Percentiles rank a stretch among this genome's conserved stretches.
phyloP scores from a whole-genome alignment of 2,113 vertebrate genomes.

The Syngnathus typhle region DNA sequence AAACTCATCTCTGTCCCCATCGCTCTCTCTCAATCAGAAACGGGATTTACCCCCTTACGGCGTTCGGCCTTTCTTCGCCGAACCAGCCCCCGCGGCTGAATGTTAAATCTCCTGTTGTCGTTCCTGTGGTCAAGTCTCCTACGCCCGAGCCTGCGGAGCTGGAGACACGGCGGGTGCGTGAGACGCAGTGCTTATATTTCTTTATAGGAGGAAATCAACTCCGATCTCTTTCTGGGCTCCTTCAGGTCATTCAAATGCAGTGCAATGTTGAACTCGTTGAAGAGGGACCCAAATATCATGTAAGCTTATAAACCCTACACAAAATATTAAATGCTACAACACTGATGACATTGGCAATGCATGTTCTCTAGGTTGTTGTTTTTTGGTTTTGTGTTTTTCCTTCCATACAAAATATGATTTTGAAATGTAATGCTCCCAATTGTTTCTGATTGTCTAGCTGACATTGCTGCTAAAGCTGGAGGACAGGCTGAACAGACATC shows the following conservation, averaged over 20 bases:
- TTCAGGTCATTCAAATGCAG: slow-evolving; percentile 91
- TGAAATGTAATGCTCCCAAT: neutral
- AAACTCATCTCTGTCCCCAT: neutral
- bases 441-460: slow-evolving; percentile 64
- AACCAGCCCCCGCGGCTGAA: slow-evolving; percentile 87
- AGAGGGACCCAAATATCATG: slow-evolving; percentile 90
- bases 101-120: slow-evolving; percentile 82
- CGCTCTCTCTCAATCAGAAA: slow-evolving; percentile 70
- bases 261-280: slow-evolving; percentile 91
- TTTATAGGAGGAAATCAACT: neutral
- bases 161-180: slow-evolving; percentile 86
- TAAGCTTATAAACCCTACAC: slow-evolving; percentile 42
- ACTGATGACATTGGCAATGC: neutral
- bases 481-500: slow-evolving; percentile 94
- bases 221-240: neutral
- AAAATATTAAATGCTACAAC: neutral
- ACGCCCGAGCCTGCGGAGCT: slow-evolving; percentile 92
- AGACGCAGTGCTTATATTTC: neutral
- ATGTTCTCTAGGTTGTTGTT: neutral
- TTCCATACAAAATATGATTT: neutral
- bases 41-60: slow-evolving; percentile 94
- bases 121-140: slow-evolving; percentile 87
- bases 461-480: slow-evolving; percentile 95
- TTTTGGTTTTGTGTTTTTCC: neutral
- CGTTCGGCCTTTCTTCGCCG: slow-evolving; percentile 83